A percentile compares a stretch with the other conserved stretches of the same genome.
These are phyloP conservation scores for Melanotaenia maccullochi DNA, from an alignment of 2,797 vertebrate genomes.

Conservation along the genomic window DNA sequence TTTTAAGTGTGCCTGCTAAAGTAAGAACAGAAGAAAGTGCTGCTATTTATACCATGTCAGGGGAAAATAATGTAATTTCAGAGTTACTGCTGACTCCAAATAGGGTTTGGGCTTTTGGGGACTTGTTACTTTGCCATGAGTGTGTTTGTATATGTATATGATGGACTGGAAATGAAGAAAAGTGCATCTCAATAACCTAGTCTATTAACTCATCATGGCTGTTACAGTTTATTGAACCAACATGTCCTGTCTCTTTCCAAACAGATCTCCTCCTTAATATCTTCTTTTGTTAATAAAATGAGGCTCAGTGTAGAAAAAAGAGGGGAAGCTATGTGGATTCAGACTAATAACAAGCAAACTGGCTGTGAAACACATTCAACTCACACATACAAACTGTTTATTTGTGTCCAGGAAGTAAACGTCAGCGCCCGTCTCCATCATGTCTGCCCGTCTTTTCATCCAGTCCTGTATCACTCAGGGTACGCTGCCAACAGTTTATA, in stretches of 20 bases:
- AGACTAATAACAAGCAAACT: conserved; percentile 64
- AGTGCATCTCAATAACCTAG: conserved; percentile 10
- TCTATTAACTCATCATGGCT: conserved; percentile 36
- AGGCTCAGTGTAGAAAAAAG: conserved; percentile 32
- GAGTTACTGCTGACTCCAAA: conserved; percentile 36
- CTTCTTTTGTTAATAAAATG: conserved; percentile 68
- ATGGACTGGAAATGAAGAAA: not conserved
- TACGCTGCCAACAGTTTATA: conserved; percentile 52
- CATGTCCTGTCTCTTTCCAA: conserved; percentile 49
- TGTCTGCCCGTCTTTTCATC: conserved; percentile 60
- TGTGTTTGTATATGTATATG: conserved; percentile 17
- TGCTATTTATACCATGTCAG: conserved; percentile 51
- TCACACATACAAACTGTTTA: conserved; percentile 55
- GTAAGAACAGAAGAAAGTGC: conserved; percentile 37
- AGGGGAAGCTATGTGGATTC: conserved; percentile 22
- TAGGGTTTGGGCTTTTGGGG: conserved; percentile 34
- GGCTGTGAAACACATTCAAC: conserved; percentile 58
- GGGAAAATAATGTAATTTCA: conserved; percentile 38
- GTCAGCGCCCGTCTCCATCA: conserved; percentile 46
- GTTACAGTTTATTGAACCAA: conserved; percentile 24
- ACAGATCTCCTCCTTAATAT: conserved; percentile 70
- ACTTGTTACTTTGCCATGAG: conserved; percentile 31
- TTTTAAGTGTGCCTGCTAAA: conserved; percentile 16
- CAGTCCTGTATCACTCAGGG: conserved; percentile 42
- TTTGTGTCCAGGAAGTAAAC: conserved; percentile 64